Conservation (phyloP, 1,140 invertebrate species). For the Cotesia chilonis region DNA sequence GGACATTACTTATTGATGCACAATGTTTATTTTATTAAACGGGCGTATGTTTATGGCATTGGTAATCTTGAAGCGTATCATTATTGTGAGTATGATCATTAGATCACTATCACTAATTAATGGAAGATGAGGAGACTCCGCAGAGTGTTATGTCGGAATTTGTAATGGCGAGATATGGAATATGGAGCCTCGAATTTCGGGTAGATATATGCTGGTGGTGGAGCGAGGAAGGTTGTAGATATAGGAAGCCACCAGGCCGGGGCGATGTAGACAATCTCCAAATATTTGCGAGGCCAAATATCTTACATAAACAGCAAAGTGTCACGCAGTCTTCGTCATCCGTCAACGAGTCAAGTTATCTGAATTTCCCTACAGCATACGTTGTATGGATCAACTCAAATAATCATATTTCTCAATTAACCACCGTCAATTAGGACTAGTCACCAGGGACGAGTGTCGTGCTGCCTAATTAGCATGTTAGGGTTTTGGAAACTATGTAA, state of each 20-base stretch:
- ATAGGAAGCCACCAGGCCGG: slow-evolving; percentile 38
- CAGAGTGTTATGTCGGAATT: slow-evolving; percentile 40
- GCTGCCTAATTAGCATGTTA: too few relatives aligned
- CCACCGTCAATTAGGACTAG: slow-evolving; percentile 12
- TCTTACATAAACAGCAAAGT: slow-evolving; percentile 65
- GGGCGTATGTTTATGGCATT: not conserved
- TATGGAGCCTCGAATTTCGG: not conserved
- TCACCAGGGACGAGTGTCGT: not conserved
- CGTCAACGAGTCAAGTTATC: slow-evolving; percentile 31
- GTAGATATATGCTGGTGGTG: not conserved
- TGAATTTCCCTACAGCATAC: slow-evolving; percentile 20
- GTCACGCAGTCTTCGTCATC: slow-evolving; percentile 46
- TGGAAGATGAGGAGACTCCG: slow-evolving; percentile 55
- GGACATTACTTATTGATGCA: not conserved
- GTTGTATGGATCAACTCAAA: slow-evolving; percentile 8
- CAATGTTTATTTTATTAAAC: not conserved
- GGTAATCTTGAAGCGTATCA: too few relatives aligned
- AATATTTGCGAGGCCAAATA: slow-evolving; percentile 67
- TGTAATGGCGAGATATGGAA: slow-evolving; percentile 37
- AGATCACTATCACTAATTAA: slow-evolving; percentile 55
- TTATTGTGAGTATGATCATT: too few relatives aligned
- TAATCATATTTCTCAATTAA: slow-evolving; percentile 27
- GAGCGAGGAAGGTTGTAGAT: slow-evolving; percentile 3
- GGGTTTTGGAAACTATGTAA: too few relatives aligned
- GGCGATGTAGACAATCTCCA: slow-evolving; percentile 65